Evolutionary conservation across 1,140 invertebrate genomes (phyloP).

Genomic region (Lepidotrigona ventralis): DNA sequence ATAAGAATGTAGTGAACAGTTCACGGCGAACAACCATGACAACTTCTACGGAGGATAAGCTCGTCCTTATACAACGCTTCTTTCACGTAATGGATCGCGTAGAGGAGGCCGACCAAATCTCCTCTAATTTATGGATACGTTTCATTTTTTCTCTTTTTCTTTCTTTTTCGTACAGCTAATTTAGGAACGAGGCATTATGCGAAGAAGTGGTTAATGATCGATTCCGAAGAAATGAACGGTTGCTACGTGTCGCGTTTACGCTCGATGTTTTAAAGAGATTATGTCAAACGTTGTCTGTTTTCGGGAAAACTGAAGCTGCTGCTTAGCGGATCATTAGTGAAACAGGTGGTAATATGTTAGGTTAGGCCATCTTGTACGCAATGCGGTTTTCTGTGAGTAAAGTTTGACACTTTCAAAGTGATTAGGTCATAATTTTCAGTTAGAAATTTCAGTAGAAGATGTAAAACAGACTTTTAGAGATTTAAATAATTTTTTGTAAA

Average conservation of each 20-base stretch:
- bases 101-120: neutral
- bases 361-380: too few relatives aligned
- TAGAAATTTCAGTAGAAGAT: too few relatives aligned
- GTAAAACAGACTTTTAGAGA: too few relatives aligned
- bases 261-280: neutral
- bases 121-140: neutral
- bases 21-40: constrained; percentile 50
- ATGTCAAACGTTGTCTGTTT: neutral
- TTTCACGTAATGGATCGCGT: neutral
- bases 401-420: too few relatives aligned
- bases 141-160: neutral
- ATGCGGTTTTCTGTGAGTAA: too few relatives aligned
- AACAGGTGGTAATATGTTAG: too few relatives aligned
- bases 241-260: neutral
- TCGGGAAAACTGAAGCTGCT: neutral
- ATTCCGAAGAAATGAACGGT: neutral
- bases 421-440: too few relatives aligned
- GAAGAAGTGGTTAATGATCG: neutral
- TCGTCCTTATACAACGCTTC: neutral
- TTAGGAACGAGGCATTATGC: neutral
- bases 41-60: constrained; percentile 31
- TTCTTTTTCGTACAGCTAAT: neutral
- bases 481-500: too few relatives aligned
- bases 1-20: constrained; percentile 62
- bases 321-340: too few relatives aligned